Percentiles rank a stretch among this genome's conserved stretches.
These are phyloP conservation scores for Eupsittula cactorum DNA, from an alignment of 2,113 vertebrate genomes.

Conservation along the genomic window DNA sequence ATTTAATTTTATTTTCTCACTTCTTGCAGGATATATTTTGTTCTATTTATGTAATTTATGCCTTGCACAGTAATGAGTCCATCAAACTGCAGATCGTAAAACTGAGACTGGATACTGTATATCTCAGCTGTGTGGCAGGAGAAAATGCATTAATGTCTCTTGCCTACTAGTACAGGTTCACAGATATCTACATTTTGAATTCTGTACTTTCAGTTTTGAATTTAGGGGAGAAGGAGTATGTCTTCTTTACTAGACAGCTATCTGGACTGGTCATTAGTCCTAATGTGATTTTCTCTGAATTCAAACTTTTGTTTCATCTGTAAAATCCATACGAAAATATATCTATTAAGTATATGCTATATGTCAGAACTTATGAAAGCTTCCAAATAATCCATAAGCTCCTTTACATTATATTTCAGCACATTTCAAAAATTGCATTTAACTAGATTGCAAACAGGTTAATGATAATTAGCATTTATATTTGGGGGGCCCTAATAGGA, in stretches of 20 bases:
- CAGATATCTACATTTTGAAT: not conserved
- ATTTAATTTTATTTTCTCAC: slow-evolving; percentile 40
- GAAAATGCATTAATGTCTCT: not conserved
- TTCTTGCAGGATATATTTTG: slow-evolving; percentile 31
- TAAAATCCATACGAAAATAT: not conserved
- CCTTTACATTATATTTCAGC: not conserved
- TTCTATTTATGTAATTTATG: slow-evolving; percentile 10
- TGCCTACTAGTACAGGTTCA: not conserved
- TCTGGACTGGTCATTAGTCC: not conserved
- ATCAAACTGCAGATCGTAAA: slow-evolving; percentile 23
- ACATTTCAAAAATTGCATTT: not conserved
- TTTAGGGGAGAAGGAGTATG: not conserved
- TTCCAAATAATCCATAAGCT: not conserved
- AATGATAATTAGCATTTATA: not conserved
- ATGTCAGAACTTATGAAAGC: not conserved
- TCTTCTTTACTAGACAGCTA: not conserved
- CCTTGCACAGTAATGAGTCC: not conserved
- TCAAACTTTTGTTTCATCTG: not conserved
- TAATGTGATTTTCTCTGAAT: not conserved
- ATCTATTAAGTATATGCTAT: not conserved
- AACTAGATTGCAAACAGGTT: not conserved
- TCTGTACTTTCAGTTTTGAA: not conserved
- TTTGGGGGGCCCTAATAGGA: not conserved
- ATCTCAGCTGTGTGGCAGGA: not conserved
- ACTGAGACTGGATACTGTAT: not conserved